phyloP scores from a whole-genome alignment of 1,140 invertebrate species.

The Brachionus paranguensis region DNA sequence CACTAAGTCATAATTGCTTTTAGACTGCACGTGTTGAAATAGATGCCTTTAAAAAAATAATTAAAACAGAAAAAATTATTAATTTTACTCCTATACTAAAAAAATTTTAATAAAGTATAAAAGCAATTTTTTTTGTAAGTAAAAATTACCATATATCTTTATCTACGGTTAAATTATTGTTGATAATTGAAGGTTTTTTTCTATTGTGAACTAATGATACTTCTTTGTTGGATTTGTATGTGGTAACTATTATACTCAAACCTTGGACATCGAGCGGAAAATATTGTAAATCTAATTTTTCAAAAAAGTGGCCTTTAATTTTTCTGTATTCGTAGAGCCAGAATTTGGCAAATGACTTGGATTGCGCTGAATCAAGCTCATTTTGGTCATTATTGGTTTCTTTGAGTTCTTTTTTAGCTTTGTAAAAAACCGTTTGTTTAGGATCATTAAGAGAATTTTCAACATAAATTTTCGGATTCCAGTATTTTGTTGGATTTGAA shows the following conservation, averaged over 20 bases:
- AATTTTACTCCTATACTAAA: background rate
- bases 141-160: conserved; percentile 29
- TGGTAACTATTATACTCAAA: conserved; percentile 39
- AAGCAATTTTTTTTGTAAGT: background rate
- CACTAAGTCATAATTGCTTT: conserved; percentile 42
- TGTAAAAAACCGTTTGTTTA: conserved; percentile 11
- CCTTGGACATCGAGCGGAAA: conserved; percentile 35
- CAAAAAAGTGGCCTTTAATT: conserved; percentile 15
- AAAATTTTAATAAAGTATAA: background rate
- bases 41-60: conserved; percentile 41
- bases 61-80: background rate
- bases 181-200: conserved; percentile 20
- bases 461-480: conserved; percentile 41
- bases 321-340: background rate
- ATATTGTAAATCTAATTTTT: background rate
- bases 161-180: conserved; percentile 40
- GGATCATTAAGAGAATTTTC: conserved; percentile 40
- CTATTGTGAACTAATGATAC: conserved; percentile 31
- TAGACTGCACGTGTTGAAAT: conserved; percentile 44
- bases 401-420: background rate
- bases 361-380: background rate
- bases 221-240: conserved; percentile 38
- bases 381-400: background rate
- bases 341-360: background rate
- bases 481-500: background rate